These are phyloP conservation scores for Argyrosomus regius DNA, from an alignment of 2,797 vertebrate species.

Conservation along the genomic window DNA sequence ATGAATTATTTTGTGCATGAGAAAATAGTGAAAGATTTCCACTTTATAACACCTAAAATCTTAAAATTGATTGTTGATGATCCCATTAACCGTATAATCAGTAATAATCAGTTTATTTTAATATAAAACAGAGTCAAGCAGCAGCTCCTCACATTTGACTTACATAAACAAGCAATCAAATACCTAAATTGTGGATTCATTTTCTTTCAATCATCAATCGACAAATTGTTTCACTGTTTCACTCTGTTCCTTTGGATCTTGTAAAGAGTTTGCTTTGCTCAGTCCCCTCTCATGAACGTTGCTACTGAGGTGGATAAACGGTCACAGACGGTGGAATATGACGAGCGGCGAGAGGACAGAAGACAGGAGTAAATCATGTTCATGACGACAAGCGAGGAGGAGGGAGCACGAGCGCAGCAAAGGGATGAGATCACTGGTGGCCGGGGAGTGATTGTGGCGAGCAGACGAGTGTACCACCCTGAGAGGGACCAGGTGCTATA, in stretches of 20 bases:
- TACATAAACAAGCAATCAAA: neutral
- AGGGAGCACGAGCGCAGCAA: slow-evolving; percentile 36
- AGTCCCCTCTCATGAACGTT: neutral
- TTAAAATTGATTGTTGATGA: neutral
- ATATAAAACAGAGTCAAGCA: neutral
- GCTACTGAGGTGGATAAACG: slow-evolving; percentile 29
- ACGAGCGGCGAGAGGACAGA: slow-evolving; percentile 47
- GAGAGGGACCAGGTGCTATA: slow-evolving; percentile 83
- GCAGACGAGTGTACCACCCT: slow-evolving; percentile 77
- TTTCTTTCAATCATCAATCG: slow-evolving; percentile 7
- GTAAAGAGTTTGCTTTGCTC: slow-evolving; percentile 12
- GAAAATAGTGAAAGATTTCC: neutral
- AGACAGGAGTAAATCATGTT: slow-evolving; percentile 47
- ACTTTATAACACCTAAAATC: neutral
- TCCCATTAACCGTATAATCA: neutral
- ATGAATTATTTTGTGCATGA: neutral
- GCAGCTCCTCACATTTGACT: neutral
- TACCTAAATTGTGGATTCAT: neutral
- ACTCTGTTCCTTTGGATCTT: neutral
- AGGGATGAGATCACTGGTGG: slow-evolving; percentile 79
- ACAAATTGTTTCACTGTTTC: slow-evolving; percentile 13
- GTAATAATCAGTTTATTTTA: neutral
- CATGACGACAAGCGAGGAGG: slow-evolving; percentile 29
- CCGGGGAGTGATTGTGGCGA: slow-evolving; percentile 70
- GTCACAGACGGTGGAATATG: slow-evolving; percentile 33